Percentiles rank a stretch among this genome's conserved stretches.
Evolutionary conservation across 2,797 vertebrate genomes (phyloP).

Genomic region (Karalla daura): DNA sequence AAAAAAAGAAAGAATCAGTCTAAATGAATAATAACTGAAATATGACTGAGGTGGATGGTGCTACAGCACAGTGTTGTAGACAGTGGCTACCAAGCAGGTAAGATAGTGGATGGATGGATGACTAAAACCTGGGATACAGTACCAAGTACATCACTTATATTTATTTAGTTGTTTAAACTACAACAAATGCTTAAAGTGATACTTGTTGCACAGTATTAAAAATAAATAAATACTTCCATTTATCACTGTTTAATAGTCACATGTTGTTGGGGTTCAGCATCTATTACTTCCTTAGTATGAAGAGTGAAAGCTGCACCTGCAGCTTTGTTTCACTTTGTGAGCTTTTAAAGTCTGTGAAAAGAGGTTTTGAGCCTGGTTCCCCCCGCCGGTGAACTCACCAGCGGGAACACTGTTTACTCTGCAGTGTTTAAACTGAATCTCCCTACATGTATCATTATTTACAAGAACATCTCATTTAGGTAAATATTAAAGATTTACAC

Average conservation of each 20-base stretch:
- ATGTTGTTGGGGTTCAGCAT: conserved; percentile 4
- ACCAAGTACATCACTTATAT: too few relatives aligned
- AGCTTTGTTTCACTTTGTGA: conserved; percentile 59
- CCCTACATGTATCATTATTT: conserved; percentile 9
- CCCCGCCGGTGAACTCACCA: conserved; percentile 22
- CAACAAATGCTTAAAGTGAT: too few relatives aligned
- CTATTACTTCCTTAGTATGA: background rate
- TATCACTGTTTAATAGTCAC: background rate
- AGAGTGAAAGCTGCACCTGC: conserved; percentile 46
- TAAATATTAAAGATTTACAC: conserved; percentile 41
- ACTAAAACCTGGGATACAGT: too few relatives aligned
- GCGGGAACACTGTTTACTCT: conserved; percentile 29
- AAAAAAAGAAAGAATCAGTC: too few relatives aligned
- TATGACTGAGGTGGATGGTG: too few relatives aligned
- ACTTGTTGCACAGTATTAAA: conserved; percentile 2
- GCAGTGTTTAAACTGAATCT: conserved; percentile 35
- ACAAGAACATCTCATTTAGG: conserved; percentile 32
- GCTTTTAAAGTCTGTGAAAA: conserved; percentile 41
- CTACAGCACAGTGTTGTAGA: too few relatives aligned
- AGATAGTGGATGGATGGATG: too few relatives aligned
- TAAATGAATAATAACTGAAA: too few relatives aligned
- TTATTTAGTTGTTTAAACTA: too few relatives aligned
- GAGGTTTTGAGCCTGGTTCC: conserved; percentile 42
- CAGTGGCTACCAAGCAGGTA: too few relatives aligned
- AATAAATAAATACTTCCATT: background rate